A percentile compares a stretch with the other conserved stretches of the same genome.
Conservation (phyloP, 2,888 invertebrate species). For the Rhingia campestris region DNA sequence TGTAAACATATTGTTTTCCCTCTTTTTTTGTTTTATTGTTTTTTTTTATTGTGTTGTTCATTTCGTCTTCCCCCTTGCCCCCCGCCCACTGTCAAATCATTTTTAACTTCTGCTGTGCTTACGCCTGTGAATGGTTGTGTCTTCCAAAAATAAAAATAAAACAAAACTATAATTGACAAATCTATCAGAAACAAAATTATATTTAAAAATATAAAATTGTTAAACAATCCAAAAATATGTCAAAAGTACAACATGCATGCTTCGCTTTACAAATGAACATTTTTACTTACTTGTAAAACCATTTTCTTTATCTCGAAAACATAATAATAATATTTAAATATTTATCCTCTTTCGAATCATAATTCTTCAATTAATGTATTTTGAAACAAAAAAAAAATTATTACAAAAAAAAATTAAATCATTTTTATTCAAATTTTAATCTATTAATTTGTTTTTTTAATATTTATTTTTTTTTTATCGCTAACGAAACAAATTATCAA, state of each 20-base stretch:
- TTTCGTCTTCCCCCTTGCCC: slow-evolving; percentile 7
- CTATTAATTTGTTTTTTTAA: slow-evolving; percentile 64
- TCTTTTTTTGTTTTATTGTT: background rate
- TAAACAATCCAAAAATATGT: slow-evolving; percentile 24
- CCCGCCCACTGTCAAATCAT: slow-evolving; percentile 64
- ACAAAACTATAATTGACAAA: slow-evolving; percentile 46
- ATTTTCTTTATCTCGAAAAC: slow-evolving; percentile 66
- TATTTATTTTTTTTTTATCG: slow-evolving; percentile 70
- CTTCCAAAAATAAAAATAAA: slow-evolving; percentile 52
- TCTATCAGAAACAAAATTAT: slow-evolving; percentile 43
- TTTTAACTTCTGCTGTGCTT: slow-evolving; percentile 88
- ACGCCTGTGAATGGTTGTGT: slow-evolving; percentile 89
- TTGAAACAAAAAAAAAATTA: slow-evolving; percentile 28
- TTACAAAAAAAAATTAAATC: slow-evolving; percentile 11
- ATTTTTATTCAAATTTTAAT: slow-evolving; percentile 68
- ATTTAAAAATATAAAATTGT: slow-evolving; percentile 40
- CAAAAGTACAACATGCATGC: slow-evolving; percentile 66
- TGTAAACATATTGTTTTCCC: slow-evolving; percentile 20
- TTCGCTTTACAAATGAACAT: slow-evolving; percentile 69
- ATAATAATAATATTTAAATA: slow-evolving; percentile 64
- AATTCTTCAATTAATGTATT: slow-evolving; percentile 56
- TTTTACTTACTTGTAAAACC: slow-evolving; percentile 61
- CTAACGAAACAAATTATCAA: slow-evolving; percentile 74
- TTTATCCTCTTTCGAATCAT: slow-evolving; percentile 70
- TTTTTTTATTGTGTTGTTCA: slow-evolving; percentile 12